A percentile compares a stretch with the other conserved stretches of the same genome.
phyloP scores from a whole-genome alignment of 2,113 vertebrate genomes.

The Xerus inauris region DNA sequence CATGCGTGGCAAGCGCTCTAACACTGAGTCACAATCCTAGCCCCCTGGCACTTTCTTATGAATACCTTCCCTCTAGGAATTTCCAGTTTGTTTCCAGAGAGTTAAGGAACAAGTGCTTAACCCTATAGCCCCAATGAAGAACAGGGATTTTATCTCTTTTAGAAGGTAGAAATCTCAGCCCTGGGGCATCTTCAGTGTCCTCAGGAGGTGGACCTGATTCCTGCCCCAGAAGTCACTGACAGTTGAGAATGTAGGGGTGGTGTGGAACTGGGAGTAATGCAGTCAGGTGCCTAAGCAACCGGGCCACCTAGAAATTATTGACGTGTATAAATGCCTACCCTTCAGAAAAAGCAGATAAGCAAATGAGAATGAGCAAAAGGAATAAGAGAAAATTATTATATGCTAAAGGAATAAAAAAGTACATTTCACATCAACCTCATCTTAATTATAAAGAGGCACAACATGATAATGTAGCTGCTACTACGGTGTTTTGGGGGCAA shows the following conservation, averaged over 20 bases:
- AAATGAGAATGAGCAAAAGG: not conserved
- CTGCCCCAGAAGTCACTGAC: not conserved
- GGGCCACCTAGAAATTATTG: accelerated
- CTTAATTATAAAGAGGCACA: conserved; percentile 58
- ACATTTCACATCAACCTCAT: not conserved
- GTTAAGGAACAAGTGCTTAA: not conserved
- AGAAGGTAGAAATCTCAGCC: not conserved
- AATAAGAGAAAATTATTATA: not conserved
- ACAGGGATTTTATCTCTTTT: not conserved
- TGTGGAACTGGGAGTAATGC: not conserved
- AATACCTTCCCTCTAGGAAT: conserved; percentile 20
- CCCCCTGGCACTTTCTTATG: no score
- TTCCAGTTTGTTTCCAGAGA: not conserved
- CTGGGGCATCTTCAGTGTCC: not conserved
- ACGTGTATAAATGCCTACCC: not conserved
- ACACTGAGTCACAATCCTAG: no score
- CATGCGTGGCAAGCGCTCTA: no score
- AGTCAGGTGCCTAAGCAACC: not conserved
- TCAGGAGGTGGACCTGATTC: not conserved
- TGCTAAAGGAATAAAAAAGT: not conserved
- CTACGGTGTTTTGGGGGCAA: not conserved
- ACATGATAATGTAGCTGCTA: not conserved
- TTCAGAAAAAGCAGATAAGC: not conserved
- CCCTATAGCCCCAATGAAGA: not conserved
- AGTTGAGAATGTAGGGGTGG: not conserved